Evolutionary conservation across 2,113 vertebrate species (phyloP).

Genomic region (Oreochromis spilurus): DNA sequence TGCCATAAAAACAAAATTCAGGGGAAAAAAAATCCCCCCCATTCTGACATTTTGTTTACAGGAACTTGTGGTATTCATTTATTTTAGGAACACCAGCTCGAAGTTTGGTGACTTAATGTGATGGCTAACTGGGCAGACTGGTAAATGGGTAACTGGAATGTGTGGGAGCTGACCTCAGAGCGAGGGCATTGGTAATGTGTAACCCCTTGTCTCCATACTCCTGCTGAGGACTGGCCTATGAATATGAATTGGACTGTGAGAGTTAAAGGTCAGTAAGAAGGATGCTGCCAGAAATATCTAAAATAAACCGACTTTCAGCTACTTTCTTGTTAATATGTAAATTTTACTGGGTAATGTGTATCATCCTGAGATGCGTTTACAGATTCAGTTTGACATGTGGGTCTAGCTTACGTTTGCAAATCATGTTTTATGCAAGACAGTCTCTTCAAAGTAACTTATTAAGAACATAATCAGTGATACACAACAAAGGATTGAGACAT

Average conservation of each 20-base stretch:
- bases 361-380: neutral
- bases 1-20: neutral
- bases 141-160: slow-evolving; percentile 62
- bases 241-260: slow-evolving; percentile 44
- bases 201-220: slow-evolving; percentile 41
- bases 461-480: neutral
- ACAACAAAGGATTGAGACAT: neutral
- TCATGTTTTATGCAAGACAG: neutral
- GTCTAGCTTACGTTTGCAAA: neutral
- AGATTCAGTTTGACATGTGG: neutral
- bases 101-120: neutral
- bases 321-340: neutral
- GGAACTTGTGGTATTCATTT: slow-evolving; percentile 8
- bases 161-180: slow-evolving; percentile 26
- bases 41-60: slow-evolving; percentile 16
- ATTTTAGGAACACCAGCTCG: neutral
- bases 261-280: neutral
- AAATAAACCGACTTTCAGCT: neutral
- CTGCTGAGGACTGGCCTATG: slow-evolving; percentile 15
- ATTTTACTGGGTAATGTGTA: neutral
- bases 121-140: slow-evolving; percentile 40
- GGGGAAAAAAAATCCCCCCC: neutral
- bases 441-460: neutral
- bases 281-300: neutral
- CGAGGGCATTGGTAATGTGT: slow-evolving; percentile 47